Base-by-base conservation (phyloP, 2,113 vertebrate species). In the Natator depressus region DNA sequence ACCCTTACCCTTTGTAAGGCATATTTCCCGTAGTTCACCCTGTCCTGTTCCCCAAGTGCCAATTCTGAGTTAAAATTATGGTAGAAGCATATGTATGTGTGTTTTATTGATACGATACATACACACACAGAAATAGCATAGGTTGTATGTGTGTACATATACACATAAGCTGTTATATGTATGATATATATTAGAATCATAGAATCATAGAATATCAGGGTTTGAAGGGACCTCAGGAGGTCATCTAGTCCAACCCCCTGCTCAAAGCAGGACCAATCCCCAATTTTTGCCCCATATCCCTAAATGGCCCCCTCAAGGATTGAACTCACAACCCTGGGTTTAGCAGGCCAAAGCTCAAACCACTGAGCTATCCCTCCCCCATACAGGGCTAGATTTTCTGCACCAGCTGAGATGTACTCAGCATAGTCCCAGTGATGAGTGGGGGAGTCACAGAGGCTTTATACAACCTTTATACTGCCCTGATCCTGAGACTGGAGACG, bases 51-150 rank as follows among this genome's bases (percentile, higher is more conserved):
- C 42, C 53, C 19, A 69, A 47, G 53, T 12, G 20, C n/a, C 47
- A 50, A 49, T 59, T 89, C 29, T 27, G 57, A 76, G 9, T 76
- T 83, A 82, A 16, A 62, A 38, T 85, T 46, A 69, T 69, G 59
- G 19, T 47, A 83, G 47, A 38, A 81, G 35, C 57, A 85, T 69
- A 93, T 88, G 62, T 76, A 16, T 75, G 49, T 81, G 82, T 65
- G 65, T 93, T 97, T 96, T 96, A 96, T 93, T 95, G 76, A 93
- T 96, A 93, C 35, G 93, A 93, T 80, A 92, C 59, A 96, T 89
- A 95, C 89, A 85, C 76, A 93, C 76, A 92, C 75, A 90, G 75
- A 94, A 17, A 53, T 82, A 79, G 72, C 80, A 82, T 78, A 50
- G 94, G 6, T 87, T 38, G 69, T 81, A 69, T 3, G 49, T 85